Base-by-base conservation (phyloP, 2,113 vertebrate species). In the Neodontobutis hainanensis region DNA sequence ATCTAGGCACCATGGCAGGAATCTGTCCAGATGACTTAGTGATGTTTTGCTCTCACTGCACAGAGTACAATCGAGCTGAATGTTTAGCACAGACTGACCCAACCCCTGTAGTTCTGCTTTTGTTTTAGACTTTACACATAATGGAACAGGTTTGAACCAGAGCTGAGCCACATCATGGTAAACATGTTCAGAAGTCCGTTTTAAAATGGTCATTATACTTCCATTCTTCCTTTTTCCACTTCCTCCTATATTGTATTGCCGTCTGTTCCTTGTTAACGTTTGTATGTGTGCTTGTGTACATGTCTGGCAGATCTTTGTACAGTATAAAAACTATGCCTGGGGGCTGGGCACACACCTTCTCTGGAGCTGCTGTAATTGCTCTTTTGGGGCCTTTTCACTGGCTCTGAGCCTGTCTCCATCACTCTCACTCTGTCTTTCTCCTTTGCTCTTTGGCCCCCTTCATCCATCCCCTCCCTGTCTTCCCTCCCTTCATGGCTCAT, bases 281-380 rank as follows among this genome's bases (percentile, higher is more conserved):
- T 9, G 19, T 60, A 60, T 53, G 49, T 61, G 52, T 42, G 59
- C 68, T 53, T 71, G 43, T 60, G 49, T 69, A n/a, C 11, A 36
- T 71, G 77, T 81, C 73, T 86, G 68, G 58, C 76, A 62, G 64
- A 51, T 69, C 70, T 78, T 64, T 75, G 72, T 85, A 75, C 63
- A 62, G 62, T 87, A 74, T 80, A 77, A 86, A 85, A 55, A 72
- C 81, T 19, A 58, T 77, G 83, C 85, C 82, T 60, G 52, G 82
- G 78, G 87, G 82, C 67, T 75, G 70, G 84, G 71, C 70, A 80
- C 68, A 77, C 79, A 88, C 86, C 79, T 85, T 83, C 81, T 85
- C 80, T 62, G 74, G 80, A 82, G 86, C 85, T 82, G 61, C 72
- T 70, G 64, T 91, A 90, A 92, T 91, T 90, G 87, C 88, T 88